These are phyloP conservation scores for Rutilus rutilus DNA, from an alignment of 2,113 vertebrate species.

Conservation along the genomic window DNA sequence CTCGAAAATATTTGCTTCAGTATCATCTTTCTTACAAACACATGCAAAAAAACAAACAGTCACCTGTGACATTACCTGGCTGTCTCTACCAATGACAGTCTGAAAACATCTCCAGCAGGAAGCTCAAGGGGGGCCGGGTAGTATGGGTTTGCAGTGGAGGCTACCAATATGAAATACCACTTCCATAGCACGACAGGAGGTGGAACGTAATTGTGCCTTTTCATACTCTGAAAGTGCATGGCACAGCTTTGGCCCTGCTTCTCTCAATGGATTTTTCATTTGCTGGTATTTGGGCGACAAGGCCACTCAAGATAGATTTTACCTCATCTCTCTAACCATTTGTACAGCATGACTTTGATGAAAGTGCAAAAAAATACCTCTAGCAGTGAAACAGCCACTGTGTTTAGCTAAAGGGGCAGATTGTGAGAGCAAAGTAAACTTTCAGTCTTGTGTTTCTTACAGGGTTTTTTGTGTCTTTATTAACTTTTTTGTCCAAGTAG, in stretches of 20 bases:
- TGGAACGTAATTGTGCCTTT: slow-evolving; percentile 72
- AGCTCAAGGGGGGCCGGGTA: slow-evolving; percentile 66
- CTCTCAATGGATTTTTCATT: slow-evolving; percentile 69
- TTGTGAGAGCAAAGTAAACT: slow-evolving; percentile 26
- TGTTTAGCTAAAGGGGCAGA: slow-evolving; percentile 59
- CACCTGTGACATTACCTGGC: background rate
- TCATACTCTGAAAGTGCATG: slow-evolving; percentile 69
- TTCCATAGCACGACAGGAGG: slow-evolving; percentile 66
- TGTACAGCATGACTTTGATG: slow-evolving; percentile 55
- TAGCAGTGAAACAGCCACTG: slow-evolving; percentile 52
- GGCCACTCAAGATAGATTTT: slow-evolving; percentile 68
- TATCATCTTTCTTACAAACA: background rate
- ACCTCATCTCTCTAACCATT: slow-evolving; percentile 58
- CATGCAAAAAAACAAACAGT: slow-evolving; percentile 27
- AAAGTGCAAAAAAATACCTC: slow-evolving; percentile 57
- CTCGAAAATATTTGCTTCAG: background rate
- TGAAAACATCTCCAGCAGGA: slow-evolving; percentile 53
- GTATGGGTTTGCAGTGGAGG: slow-evolving; percentile 59
- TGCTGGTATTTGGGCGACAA: slow-evolving; percentile 70
- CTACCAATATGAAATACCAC: slow-evolving; percentile 69
- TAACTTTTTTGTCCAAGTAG: slow-evolving; percentile 1
- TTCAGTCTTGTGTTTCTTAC: background rate
- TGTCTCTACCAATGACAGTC: slow-evolving; percentile 26
- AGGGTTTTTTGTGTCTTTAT: background rate
- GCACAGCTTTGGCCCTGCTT: slow-evolving; percentile 70